Percentiles rank a stretch among this genome's conserved stretches.
These are phyloP conservation scores for Tolmerus cingulatus DNA, from an alignment of 2,888 invertebrate species.

Conservation along the genomic window DNA sequence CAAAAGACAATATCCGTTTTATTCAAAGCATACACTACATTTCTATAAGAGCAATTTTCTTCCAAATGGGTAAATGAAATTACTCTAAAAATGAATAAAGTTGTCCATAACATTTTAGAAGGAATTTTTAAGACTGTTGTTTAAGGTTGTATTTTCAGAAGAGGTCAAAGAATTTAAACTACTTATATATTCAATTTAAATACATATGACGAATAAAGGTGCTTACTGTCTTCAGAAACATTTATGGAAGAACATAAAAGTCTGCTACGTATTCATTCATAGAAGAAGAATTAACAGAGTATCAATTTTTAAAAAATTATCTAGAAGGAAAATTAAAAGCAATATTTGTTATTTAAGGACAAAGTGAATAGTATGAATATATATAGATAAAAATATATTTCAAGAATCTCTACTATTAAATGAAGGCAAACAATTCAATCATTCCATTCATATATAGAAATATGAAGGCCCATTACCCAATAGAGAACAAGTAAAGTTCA, in stretches of 20 bases:
- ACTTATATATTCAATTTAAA: background rate
- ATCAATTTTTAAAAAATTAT: constrained; percentile 53
- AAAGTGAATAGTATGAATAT: constrained; percentile 38
- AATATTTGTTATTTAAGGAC: constrained; percentile 48
- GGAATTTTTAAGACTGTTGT: constrained; percentile 21
- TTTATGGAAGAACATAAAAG: constrained; percentile 22
- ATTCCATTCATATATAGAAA: background rate
- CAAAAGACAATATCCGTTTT: background rate
- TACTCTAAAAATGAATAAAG: background rate
- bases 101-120: constrained; percentile 13
- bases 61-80: background rate
- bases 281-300: constrained; percentile 48
- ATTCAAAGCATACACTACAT: background rate
- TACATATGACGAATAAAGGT: background rate
- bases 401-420: constrained; percentile 26
- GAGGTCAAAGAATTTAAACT: constrained; percentile 10
- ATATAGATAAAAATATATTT: constrained; percentile 41
- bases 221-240: constrained; percentile 4
- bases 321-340: constrained; percentile 52
- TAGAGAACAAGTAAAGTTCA: background rate
- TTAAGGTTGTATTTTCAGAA: constrained; percentile 31
- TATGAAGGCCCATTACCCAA: background rate
- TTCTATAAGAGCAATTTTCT: background rate
- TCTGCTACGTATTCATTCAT: constrained; percentile 43
- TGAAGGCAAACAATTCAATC: constrained; percentile 17